Evolutionary conservation across 2,113 vertebrate species (phyloP).

Genomic region (Prunella fulvescens): DNA sequence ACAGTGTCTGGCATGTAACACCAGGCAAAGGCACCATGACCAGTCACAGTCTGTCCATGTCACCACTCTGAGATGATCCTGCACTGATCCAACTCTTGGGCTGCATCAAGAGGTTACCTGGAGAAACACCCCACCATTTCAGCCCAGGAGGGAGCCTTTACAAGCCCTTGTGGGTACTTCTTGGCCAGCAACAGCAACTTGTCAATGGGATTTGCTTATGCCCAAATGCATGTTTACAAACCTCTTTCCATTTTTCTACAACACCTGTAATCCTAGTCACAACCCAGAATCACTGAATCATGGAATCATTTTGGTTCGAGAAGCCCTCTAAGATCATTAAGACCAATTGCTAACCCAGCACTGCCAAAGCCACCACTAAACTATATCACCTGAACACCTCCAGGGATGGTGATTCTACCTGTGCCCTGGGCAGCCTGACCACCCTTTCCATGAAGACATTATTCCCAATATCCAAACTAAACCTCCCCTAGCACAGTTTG

Average conservation of each 20-base stretch:
- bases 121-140: not conserved
- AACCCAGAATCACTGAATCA: not conserved
- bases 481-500: not conserved
- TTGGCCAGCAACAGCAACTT: not conserved
- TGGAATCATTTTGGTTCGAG: not conserved
- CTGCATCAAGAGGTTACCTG: not conserved
- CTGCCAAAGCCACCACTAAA: not conserved
- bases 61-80: not conserved
- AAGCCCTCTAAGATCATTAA: not conserved
- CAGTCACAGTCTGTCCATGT: fast-evolving
- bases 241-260: not conserved
- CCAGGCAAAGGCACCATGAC: not conserved
- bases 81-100: not conserved
- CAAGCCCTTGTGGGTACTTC: not conserved
- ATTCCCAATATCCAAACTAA: not conserved
- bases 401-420: not conserved
- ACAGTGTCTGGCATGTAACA: not conserved
- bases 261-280: not conserved
- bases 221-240: not conserved
- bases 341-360: not conserved
- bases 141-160: not conserved
- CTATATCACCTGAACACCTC: not conserved
- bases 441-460: not conserved
- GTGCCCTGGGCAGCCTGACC: not conserved
- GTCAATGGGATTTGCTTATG: not conserved